phyloP scores from a whole-genome alignment of 2,888 invertebrate genomes.

The Pegoplata infirma region DNA sequence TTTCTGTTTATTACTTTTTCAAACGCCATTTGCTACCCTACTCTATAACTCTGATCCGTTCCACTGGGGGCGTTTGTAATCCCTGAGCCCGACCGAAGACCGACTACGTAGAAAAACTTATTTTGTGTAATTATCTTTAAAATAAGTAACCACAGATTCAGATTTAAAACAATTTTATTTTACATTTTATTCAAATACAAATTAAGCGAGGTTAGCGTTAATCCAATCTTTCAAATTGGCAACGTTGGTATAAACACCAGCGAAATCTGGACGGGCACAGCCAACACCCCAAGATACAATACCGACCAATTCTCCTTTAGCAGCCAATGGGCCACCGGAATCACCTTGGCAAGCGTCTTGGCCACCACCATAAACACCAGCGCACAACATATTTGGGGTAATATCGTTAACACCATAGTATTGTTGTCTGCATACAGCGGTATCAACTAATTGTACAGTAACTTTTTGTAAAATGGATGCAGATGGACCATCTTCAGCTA shows the following conservation, averaged over 20 bases:
- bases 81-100: too few species aligned
- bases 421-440: slow-evolving; percentile 62
- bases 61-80: too few species aligned
- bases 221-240: slow-evolving; percentile 43
- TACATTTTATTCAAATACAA: too few species aligned
- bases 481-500: slow-evolving; percentile 56
- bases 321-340: slow-evolving; percentile 74
- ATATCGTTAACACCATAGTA: slow-evolving; percentile 64
- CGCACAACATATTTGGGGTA: slow-evolving; percentile 71
- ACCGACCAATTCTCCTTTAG: slow-evolving; percentile 68
- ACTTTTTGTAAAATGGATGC: slow-evolving; percentile 69
- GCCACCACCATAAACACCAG: slow-evolving; percentile 67
- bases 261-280: slow-evolving; percentile 65
- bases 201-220: slow-evolving; percentile 9
- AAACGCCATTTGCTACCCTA: too few species aligned
- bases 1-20: too few species aligned
- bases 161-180: too few species aligned
- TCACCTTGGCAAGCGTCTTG: slow-evolving; percentile 72
- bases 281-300: slow-evolving; percentile 74
- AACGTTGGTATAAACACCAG: slow-evolving; percentile 58
- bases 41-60: too few species aligned
- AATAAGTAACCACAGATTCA: too few species aligned
- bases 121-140: too few species aligned
- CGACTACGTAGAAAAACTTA: too few species aligned
- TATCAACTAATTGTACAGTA: slow-evolving; percentile 67